Percentiles rank a stretch among this genome's conserved stretches.
Evolutionary conservation across 2,113 vertebrate genomes (phyloP).

Genomic region (Myxocyprinus asiaticus): DNA sequence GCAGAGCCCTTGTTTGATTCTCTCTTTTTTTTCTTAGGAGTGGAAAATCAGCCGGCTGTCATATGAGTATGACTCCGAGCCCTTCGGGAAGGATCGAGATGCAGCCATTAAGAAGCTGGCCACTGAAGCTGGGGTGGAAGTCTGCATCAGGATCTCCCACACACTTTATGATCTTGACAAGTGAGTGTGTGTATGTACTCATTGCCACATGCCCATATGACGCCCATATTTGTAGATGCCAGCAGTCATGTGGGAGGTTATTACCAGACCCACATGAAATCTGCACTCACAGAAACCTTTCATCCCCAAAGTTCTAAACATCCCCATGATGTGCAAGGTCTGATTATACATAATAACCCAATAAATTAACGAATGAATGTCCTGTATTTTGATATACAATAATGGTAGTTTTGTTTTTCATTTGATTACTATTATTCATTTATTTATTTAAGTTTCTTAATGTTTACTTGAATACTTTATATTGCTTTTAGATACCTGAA

Average conservation of each 20-base stretch:
- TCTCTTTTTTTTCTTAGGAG: slow-evolving; percentile 72
- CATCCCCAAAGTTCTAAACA: too few relatives aligned
- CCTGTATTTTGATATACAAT: too few relatives aligned
- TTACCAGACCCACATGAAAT: too few relatives aligned
- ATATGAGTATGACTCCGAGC: slow-evolving; percentile 94
- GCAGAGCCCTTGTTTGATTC: neutral
- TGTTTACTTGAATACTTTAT: too few relatives aligned
- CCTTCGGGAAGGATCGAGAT: slow-evolving; percentile 91
- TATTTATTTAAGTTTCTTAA: too few relatives aligned
- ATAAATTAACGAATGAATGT: too few relatives aligned
- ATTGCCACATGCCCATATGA: slow-evolving; percentile 5
- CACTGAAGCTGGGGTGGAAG: slow-evolving; percentile 84
- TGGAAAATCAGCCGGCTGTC: slow-evolving; percentile 90
- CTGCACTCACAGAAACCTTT: too few relatives aligned
- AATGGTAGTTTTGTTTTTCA: too few relatives aligned
- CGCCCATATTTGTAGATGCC: neutral
- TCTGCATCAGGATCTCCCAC: slow-evolving; percentile 85
- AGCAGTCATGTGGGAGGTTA: neutral
- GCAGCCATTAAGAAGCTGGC: slow-evolving; percentile 88
- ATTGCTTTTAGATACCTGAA: too few relatives aligned
- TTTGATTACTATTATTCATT: too few relatives aligned
- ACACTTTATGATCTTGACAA: slow-evolving; percentile 86
- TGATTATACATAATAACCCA: too few relatives aligned
- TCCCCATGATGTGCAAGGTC: too few relatives aligned
- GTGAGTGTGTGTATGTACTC: slow-evolving; percentile 67